phyloP scores from a whole-genome alignment of 2,113 vertebrate species.

The Caretta caretta region DNA sequence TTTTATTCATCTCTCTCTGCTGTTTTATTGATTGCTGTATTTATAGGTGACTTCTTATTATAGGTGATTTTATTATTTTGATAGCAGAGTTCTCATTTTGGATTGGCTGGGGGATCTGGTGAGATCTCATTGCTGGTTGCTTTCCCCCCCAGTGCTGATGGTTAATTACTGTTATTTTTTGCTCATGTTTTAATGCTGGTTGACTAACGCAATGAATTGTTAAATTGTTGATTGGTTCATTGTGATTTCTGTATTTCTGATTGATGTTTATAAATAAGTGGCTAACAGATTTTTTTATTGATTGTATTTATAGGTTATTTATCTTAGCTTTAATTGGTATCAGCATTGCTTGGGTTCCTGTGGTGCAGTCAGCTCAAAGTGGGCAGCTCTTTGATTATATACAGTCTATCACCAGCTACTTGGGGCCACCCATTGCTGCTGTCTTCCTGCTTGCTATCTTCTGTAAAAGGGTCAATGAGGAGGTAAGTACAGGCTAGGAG shows the following conservation, averaged over 20 bases:
- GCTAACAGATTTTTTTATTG: conserved; percentile 27
- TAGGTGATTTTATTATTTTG: background rate
- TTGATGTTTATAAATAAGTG: conserved; percentile 25
- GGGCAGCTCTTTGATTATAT: conserved; percentile 98
- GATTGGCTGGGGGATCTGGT: background rate
- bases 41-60: background rate
- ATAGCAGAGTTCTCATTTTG: background rate
- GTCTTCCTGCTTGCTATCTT: conserved; percentile 93
- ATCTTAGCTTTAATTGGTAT: conserved; percentile 90
- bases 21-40: background rate
- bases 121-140: background rate
- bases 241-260: background rate
- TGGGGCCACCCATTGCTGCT: conserved; percentile 93
- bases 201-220: conserved; percentile 24
- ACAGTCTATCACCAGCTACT: conserved; percentile 93
- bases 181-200: background rate
- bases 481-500: conserved; percentile 74
- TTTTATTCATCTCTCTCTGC: background rate
- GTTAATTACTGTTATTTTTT: background rate
- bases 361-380: conserved; percentile 91
- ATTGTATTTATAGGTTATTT: conserved; percentile 84
- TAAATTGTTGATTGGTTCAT: conserved; percentile 28
- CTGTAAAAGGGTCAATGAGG: conserved; percentile 92
- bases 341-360: conserved; percentile 96
- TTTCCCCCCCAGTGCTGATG: background rate